Evolutionary conservation across 1,140 invertebrate genomes (phyloP).

Genomic region (Teleogryllus occipitalis): DNA sequence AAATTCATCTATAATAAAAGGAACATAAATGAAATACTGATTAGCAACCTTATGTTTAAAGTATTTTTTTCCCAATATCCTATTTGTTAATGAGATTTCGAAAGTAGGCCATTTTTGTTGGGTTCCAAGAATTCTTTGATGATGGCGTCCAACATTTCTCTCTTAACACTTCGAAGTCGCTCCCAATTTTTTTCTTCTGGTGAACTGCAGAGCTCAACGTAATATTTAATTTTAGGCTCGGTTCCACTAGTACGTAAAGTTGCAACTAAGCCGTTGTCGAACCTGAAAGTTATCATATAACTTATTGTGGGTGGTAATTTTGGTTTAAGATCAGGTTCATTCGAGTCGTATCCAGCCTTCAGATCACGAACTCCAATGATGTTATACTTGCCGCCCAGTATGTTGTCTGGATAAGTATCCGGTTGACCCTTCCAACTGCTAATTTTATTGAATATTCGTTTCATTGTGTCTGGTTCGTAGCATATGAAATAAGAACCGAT

Average conservation of each 20-base stretch:
- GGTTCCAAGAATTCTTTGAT: no score
- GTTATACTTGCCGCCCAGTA: slow-evolving; percentile 60
- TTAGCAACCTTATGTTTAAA: no score
- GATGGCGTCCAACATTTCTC: no score
- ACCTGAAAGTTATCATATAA: slow-evolving; percentile 95
- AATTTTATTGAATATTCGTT: slow-evolving; percentile 74
- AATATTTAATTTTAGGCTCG: slow-evolving; percentile 98
- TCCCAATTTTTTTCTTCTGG: slow-evolving; percentile 49
- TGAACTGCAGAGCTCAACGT: slow-evolving; percentile 76
- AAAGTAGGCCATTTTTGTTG: no score
- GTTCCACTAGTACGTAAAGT: slow-evolving; percentile 95
- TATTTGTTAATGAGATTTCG: no score
- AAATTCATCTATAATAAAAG: no score
- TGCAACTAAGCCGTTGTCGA: slow-evolving; percentile 75
- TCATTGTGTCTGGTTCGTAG: slow-evolving; percentile 60
- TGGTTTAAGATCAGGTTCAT: slow-evolving; percentile 59
- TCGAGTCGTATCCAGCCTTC: slow-evolving; percentile 79
- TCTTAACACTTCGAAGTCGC: no score
- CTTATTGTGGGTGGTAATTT: slow-evolving; percentile 67
- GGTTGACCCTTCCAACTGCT: slow-evolving; percentile 40
- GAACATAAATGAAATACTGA: no score
- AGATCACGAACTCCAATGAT: slow-evolving; percentile 76
- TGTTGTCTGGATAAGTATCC: slow-evolving; percentile 54
- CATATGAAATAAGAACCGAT: slow-evolving; percentile 86
- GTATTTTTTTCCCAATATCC: no score